These are phyloP conservation scores for Grapholita molesta DNA, from an alignment of 1,140 invertebrate species.

Conservation along the genomic window DNA sequence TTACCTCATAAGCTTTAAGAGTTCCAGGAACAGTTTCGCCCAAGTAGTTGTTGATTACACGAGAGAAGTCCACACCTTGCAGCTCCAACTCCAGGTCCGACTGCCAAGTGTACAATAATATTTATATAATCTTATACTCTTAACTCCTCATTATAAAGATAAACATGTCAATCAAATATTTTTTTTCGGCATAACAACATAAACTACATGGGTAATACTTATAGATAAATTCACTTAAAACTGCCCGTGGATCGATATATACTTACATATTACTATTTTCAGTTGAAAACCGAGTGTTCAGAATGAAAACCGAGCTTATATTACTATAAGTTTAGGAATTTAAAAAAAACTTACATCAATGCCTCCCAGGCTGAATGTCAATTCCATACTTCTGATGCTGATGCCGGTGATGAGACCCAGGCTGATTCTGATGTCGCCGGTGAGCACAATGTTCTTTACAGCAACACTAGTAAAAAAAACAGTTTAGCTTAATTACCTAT, in stretches of 20 bases:
- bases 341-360: background rate
- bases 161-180: too few species aligned
- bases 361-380: background rate
- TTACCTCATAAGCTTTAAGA: slow-evolving; percentile 22
- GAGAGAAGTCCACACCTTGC: slow-evolving; percentile 16
- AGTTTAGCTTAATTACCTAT: too few species aligned
- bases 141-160: too few species aligned
- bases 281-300: too few species aligned
- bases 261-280: too few species aligned
- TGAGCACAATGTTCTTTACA: background rate
- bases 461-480: background rate
- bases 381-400: background rate
- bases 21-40: background rate
- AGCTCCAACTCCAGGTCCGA: slow-evolving; percentile 21
- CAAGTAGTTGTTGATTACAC: slow-evolving; percentile 18
- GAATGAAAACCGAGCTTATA: too few species aligned
- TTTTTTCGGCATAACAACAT: too few species aligned
- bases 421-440: background rate
- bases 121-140: too few species aligned
- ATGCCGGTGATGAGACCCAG: background rate
- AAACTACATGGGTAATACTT: too few species aligned
- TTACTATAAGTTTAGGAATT: too few species aligned
- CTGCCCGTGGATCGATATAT: too few species aligned
- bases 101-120: slow-evolving; percentile 8
- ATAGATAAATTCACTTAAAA: too few species aligned